Conservation (phyloP, 2,888 invertebrate species). For the Drosophila mulleri region DNA sequence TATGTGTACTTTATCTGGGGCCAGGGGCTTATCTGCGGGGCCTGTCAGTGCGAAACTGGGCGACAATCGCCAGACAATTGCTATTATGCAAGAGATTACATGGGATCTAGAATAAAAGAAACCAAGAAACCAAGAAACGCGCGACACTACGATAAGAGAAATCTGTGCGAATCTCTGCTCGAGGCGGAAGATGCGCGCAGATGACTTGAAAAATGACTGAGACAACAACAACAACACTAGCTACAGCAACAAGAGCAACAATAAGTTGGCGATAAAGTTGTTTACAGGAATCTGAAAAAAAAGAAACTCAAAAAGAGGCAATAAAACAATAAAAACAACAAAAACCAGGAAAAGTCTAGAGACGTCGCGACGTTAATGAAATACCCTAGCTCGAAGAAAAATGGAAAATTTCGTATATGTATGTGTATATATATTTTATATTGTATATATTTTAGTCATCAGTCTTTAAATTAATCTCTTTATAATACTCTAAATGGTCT, state of each 20-base stretch:
- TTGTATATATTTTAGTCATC: no score
- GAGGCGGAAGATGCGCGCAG: conserved; percentile 68
- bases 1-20: conserved; percentile 31
- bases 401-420: no score
- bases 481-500: no score
- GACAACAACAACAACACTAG: conserved; percentile 15
- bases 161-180: conserved; percentile 44
- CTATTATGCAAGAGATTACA: conserved; percentile 59
- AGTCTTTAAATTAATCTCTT: no score
- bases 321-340: conserved; percentile 61
- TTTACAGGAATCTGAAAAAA: conserved; percentile 74
- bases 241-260: conserved; percentile 20
- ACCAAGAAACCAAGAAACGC: conserved; percentile 15
- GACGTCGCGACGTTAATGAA: not conserved
- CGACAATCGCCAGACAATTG: conserved; percentile 31
- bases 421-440: no score
- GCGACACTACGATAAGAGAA: conserved; percentile 57
- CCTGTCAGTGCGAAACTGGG: conserved; percentile 51
- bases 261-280: conserved; percentile 77
- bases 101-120: conserved; percentile 2
- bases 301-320: conserved; percentile 53
- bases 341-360: conserved; percentile 10
- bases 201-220: conserved; percentile 16
- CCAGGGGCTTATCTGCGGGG: conserved; percentile 52
- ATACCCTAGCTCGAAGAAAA: not conserved